Evolutionary conservation across 2,797 vertebrate genomes (phyloP).

Genomic region (Sparus aurata): DNA sequence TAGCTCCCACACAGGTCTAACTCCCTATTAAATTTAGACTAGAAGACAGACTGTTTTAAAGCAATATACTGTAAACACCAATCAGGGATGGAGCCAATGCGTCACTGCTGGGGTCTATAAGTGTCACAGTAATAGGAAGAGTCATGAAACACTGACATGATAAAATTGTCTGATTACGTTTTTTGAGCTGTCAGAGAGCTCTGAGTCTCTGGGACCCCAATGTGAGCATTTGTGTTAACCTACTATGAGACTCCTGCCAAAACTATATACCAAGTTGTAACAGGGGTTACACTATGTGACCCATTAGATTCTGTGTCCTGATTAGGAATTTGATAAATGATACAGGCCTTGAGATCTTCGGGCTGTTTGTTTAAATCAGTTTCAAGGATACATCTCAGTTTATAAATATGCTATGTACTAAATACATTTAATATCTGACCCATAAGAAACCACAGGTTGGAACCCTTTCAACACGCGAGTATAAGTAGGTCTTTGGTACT

Average conservation of each 20-base stretch:
- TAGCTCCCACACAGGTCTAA: background rate
- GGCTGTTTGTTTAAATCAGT: background rate
- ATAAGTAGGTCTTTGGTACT: background rate
- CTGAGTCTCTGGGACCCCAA: too few species aligned
- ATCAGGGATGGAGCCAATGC: background rate
- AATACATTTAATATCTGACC: background rate
- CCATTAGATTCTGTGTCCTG: too few species aligned
- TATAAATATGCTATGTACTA: background rate
- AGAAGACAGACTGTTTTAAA: too few species aligned
- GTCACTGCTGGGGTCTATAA: background rate
- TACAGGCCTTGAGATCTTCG: background rate
- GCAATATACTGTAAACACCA: background rate
- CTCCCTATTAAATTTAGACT: background rate
- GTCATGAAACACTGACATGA: background rate
- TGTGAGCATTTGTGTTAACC: too few species aligned
- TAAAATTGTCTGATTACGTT: background rate
- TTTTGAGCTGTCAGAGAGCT: too few species aligned
- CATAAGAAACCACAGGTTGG: background rate
- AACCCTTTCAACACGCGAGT: background rate
- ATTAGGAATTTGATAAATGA: background rate
- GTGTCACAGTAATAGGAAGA: background rate
- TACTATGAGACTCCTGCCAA: too few species aligned
- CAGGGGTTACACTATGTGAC: too few species aligned
- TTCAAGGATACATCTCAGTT: background rate
- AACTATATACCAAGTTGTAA: too few species aligned